Conservation (phyloP, 2,888 invertebrate genomes). For the Cryptosula pallasiana region DNA sequence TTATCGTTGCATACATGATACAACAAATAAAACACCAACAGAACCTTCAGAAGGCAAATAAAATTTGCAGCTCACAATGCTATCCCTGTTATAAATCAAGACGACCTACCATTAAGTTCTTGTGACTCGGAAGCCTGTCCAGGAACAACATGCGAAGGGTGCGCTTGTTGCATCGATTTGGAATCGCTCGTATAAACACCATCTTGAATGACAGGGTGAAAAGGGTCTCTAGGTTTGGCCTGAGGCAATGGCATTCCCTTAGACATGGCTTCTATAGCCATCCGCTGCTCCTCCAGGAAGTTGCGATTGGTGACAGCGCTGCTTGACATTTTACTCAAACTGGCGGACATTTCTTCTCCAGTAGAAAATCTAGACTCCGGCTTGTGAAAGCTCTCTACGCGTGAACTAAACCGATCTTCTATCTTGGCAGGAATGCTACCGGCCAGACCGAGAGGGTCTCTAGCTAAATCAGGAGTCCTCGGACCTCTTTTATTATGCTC, state of each 20-base stretch:
- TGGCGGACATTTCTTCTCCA: background rate
- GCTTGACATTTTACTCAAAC: background rate
- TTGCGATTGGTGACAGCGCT: too few relatives aligned
- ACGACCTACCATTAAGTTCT: too few relatives aligned
- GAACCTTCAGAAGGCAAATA: too few relatives aligned
- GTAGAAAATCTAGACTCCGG: conserved; percentile 6
- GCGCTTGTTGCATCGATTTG: too few relatives aligned
- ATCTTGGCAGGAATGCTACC: background rate
- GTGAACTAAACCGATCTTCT: background rate
- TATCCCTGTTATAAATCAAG: too few relatives aligned
- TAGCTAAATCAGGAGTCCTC: background rate
- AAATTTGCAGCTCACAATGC: too few relatives aligned
- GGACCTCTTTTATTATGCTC: background rate
- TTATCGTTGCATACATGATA: too few relatives aligned
- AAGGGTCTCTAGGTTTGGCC: background rate
- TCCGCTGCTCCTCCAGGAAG: background rate
- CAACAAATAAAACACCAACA: too few relatives aligned
- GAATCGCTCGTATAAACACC: too few relatives aligned
- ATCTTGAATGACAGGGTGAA: too few relatives aligned
- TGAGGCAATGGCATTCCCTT: background rate
- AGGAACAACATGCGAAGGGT: too few relatives aligned
- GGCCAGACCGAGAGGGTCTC: conserved; percentile 1
- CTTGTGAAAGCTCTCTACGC: background rate
- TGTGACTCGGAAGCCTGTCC: too few relatives aligned
- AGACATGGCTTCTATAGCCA: background rate